Percentiles rank a stretch among this genome's conserved stretches.
These are phyloP conservation scores for Halocynthia roretzi DNA, from an alignment of 23 tunicate species.

Conservation along the genomic window DNA sequence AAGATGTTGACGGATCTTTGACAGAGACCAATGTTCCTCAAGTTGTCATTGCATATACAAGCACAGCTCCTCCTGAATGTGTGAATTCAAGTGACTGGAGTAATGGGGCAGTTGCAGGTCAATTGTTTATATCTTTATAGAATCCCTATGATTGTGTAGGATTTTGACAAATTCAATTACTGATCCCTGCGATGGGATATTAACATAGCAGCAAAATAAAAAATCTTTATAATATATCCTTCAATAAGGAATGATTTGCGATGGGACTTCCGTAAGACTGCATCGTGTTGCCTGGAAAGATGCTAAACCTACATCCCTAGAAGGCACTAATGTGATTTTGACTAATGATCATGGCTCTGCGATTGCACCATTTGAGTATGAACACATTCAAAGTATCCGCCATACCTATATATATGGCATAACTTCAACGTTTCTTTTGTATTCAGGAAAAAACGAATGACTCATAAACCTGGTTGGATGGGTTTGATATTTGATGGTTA, in stretches of 20 bases:
- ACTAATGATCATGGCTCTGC: constrained; percentile 22
- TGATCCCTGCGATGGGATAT: too few relatives aligned
- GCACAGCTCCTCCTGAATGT: constrained; percentile 30
- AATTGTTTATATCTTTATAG: not conserved
- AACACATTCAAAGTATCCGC: not conserved
- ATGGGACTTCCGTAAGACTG: constrained; percentile 8
- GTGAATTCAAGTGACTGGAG: constrained; percentile 14
- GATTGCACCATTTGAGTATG: constrained; percentile 12
- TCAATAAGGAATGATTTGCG: constrained; percentile 18
- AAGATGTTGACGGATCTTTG: constrained; percentile 39
- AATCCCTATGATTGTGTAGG: not conserved
- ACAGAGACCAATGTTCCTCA: constrained; percentile 14
- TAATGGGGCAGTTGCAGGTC: constrained; percentile 12
- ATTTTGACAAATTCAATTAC: not conserved
- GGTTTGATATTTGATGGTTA: constrained; percentile 27
- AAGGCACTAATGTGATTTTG: constrained; percentile 5
- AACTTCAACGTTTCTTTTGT: not conserved
- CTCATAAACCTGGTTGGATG: constrained; percentile 45
- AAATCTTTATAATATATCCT: not conserved
- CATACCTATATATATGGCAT: not conserved
- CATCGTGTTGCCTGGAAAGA: constrained; percentile 53
- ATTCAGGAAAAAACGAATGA: constrained; percentile 38
- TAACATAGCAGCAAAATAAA: not conserved
- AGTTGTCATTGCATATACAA: constrained; percentile 21
- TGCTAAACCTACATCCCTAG: constrained; percentile 26